A percentile compares a stretch with the other conserved stretches of the same genome.
Conservation (phyloP, 1,140 invertebrate species). For the Vollenhovia emeryi region DNA sequence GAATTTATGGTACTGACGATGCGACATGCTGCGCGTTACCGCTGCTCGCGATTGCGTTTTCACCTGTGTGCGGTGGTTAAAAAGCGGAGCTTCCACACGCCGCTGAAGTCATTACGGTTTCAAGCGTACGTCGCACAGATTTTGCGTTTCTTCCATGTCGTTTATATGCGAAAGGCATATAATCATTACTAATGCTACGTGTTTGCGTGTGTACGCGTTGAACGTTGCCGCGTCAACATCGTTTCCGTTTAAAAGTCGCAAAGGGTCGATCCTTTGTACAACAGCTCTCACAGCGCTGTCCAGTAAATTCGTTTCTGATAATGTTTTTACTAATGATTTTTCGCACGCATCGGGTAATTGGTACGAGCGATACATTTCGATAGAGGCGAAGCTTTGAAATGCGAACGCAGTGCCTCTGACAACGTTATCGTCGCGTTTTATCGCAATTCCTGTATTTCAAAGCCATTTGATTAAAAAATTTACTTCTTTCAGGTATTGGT, state of each 20-base stretch:
- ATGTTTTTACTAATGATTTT: conserved; percentile 36
- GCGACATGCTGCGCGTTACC: background rate
- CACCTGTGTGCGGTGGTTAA: background rate
- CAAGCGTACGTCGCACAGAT: conserved; percentile 24
- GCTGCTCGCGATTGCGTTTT: conserved; percentile 25
- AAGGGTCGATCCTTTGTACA: background rate
- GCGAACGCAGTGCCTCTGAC: background rate
- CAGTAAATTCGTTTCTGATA: conserved; percentile 15
- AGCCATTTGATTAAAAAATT: conserved; percentile 34
- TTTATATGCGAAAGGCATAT: conserved; percentile 1
- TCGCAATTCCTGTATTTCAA: conserved; percentile 1
- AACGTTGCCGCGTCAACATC: background rate
- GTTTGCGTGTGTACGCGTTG: background rate
- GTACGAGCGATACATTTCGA: background rate
- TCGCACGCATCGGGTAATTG: background rate
- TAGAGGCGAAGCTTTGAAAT: conserved; percentile 1
- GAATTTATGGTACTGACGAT: conserved; percentile 51
- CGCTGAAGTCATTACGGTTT: conserved; percentile 36
- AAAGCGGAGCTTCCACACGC: conserved; percentile 29
- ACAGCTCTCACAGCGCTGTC: background rate
- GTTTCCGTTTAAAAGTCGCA: background rate
- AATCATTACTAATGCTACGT: conserved; percentile 24
- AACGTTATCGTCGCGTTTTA: conserved; percentile 24
- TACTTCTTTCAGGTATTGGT: conserved; percentile 14
- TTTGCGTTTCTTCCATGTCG: conserved; percentile 24